phyloP scores from a whole-genome alignment of 37 sponge, comb jelly and placozoan species.

The Ianthella basta region DNA sequence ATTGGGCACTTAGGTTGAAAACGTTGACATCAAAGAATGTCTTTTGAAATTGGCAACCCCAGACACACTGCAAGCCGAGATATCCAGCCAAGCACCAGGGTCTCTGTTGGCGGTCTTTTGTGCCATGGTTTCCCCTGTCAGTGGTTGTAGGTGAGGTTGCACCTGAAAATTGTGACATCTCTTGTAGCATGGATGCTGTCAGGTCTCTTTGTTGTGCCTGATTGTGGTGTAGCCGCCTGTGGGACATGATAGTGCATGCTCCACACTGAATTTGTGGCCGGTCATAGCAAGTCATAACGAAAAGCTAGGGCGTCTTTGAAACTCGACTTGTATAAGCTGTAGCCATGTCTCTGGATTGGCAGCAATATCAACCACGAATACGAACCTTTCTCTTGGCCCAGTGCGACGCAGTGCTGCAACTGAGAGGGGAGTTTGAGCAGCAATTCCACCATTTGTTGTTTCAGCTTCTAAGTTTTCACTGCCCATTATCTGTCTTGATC shows the following conservation, averaged over 20 bases:
- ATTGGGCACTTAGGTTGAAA: no score
- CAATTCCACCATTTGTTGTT: not conserved
- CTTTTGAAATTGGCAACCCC: no score
- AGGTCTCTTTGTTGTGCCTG: not conserved
- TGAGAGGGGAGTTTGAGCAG: not conserved
- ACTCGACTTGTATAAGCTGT: not conserved
- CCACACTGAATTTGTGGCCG: slow-evolving; percentile 4
- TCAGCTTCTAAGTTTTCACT: not conserved
- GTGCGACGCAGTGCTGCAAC: not conserved
- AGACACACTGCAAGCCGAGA: slow-evolving; percentile 10
- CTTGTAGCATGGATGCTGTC: slow-evolving; percentile 11
- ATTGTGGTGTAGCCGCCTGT: slow-evolving; percentile 12
- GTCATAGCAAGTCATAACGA: no score
- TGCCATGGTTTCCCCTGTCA: slow-evolving; percentile 6
- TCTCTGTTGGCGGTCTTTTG: not conserved
- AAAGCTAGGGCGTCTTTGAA: not conserved
- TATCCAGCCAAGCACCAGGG: not conserved
- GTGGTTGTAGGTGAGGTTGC: slow-evolving; percentile 2
- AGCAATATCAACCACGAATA: not conserved
- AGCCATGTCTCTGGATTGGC: slow-evolving; percentile 1
- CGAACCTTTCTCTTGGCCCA: not conserved
- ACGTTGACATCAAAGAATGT: no score
- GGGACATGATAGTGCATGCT: slow-evolving; percentile 13
- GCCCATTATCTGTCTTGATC: not conserved
- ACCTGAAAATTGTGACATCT: no score